Conservation (phyloP, 2,113 vertebrate species). For the Ctenomys sociabilis region DNA sequence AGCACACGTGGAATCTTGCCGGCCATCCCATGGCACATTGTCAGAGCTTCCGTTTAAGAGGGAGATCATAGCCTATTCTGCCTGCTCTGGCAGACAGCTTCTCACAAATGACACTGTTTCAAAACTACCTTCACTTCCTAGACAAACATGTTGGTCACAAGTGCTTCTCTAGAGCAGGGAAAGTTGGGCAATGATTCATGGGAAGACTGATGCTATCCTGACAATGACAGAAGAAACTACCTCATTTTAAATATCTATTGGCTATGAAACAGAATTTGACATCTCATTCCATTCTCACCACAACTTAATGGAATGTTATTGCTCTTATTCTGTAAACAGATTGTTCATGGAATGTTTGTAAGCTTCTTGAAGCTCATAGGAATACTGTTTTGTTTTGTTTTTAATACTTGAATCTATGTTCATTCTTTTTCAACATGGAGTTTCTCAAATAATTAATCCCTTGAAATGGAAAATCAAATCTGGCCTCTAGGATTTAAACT, state of each 20-base stretch:
- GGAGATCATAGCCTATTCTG: background rate
- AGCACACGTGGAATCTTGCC: background rate
- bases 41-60: background rate
- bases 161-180: background rate
- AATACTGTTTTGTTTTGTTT: background rate
- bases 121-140: background rate
- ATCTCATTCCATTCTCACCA: background rate
- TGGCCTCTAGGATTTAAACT: background rate
- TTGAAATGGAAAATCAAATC: background rate
- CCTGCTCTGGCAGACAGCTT: background rate
- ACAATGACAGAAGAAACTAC: background rate
- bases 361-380: background rate
- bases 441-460: background rate
- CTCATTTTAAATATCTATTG: background rate
- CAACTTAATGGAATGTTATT: background rate
- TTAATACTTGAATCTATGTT: background rate
- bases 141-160: background rate
- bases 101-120: background rate
- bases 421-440: background rate
- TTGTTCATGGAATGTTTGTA: background rate
- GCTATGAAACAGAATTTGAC: background rate
- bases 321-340: background rate
- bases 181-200: background rate
- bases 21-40: background rate
- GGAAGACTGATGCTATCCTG: background rate